Evolutionary conservation across 2,888 invertebrate species (phyloP), one percentile per base, ranked within the genome.

Genomic region (Halocaridina rubra): DNA sequence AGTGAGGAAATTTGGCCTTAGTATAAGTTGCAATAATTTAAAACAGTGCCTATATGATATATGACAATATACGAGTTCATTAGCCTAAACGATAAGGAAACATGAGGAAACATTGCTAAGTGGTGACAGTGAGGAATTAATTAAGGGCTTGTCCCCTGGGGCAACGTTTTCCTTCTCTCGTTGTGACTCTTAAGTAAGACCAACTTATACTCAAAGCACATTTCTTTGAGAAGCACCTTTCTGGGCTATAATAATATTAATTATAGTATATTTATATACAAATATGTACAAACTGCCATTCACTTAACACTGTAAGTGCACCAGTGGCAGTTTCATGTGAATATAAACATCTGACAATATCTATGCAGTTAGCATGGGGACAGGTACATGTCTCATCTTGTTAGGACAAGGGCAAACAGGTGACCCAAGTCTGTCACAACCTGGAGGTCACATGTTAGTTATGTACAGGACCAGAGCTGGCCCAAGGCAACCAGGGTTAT

Each of bases 331-430:
- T 81, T 81, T 53, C 67, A 76, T 81, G 76, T 81, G 81, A 76
- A 81, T 81, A 81, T 81, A 81, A 81, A 81, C 81, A 81, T 81
- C 64, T 76, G 76, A 81, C 81, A 77, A 81, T 77, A 81, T 81
- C 76, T 81, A 81, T 81, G 67, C 64, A 75, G 75, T 77, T 81
- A 81, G 81, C 69, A n/a, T n/a, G 76, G 75, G 81, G 81, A 67
- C 81, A 81, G 81, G 81, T 81, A 81, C 81, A 80, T 80, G 76
- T 81, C 81, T 69, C 59, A 77, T 81, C 81, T 81, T 81, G 81
- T 76, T 76, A 81, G 81, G 79, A 80, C 79, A 71, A 71, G 79
- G 79, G 81, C 81, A 67, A 81, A 75, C 76, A 64, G 22, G 69
- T 69, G 69, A 69, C 76, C 81, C 67, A 76, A 53, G 81, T 76